Evolutionary conservation across 2,888 invertebrate species (phyloP).

Genomic region (Oxytorus armatus): DNA sequence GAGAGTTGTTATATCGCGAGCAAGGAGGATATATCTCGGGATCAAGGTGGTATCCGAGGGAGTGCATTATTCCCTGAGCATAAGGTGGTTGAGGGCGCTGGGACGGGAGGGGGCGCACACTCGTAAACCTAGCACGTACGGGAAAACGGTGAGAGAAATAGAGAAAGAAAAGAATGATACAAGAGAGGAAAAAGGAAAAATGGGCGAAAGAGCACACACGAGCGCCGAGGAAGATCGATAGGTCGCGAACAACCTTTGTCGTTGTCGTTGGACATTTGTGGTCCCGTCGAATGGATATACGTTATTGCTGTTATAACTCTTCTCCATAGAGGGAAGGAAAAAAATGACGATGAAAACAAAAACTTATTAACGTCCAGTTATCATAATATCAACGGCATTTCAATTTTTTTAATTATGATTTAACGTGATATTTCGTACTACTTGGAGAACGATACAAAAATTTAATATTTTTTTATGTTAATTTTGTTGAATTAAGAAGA

Average conservation of each 20-base stretch:
- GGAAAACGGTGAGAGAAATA: constrained; percentile 30
- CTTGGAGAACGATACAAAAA: too few relatives aligned
- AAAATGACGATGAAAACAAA: neutral
- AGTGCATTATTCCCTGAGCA: constrained; percentile 79
- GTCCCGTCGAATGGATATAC: constrained; percentile 56
- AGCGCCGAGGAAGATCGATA: constrained; percentile 67
- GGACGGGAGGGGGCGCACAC: constrained; percentile 7
- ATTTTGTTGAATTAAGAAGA: too few relatives aligned
- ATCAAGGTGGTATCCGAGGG: constrained; percentile 76
- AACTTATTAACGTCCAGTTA: neutral
- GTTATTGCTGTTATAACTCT: constrained; percentile 1
- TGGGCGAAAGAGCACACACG: constrained; percentile 12
- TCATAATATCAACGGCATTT: neutral
- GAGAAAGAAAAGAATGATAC: constrained; percentile 5
- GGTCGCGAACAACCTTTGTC: constrained; percentile 71
- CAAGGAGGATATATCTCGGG: constrained; percentile 56
- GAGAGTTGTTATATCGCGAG: constrained; percentile 23
- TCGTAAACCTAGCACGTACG: constrained; percentile 49
- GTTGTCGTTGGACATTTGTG: constrained; percentile 74
- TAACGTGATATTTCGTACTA: too few relatives aligned
- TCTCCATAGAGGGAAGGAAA: neutral
- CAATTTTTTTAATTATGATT: neutral
- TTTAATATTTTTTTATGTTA: too few relatives aligned
- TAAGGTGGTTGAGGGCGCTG: neutral
- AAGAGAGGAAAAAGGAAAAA: constrained; percentile 40